Base-by-base conservation (phyloP, 2,113 vertebrate genomes). In the Ariopsis seemanni region DNA sequence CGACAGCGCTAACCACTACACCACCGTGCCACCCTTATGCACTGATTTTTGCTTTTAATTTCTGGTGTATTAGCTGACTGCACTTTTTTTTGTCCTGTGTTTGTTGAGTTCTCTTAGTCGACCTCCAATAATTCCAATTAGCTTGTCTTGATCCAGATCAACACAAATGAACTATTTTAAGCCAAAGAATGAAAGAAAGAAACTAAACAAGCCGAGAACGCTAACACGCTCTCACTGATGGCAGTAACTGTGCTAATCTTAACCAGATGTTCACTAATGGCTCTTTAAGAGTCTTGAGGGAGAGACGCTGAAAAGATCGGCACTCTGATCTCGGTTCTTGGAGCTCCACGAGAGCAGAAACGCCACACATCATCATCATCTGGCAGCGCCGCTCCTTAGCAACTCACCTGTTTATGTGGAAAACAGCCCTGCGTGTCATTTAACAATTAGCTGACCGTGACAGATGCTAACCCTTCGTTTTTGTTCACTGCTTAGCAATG, bases 241-340 rank as follows among this genome's bases (percentile, higher is more conserved):
- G 89, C 89, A 86, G 81, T 77, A 84, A 63, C 87, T 85, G 80
- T 67, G 82, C 79, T 90, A 91, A 91, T 92, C 82, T 87, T 74
- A 88, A 85, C 84, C 91, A 92, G 90, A 91, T 91, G 91, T 90
- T 90, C 89, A 89, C 90, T 91, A 91, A 90, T 91, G 83, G 81
- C 86, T 88, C 89, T 91, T 89, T 90, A 89, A 87, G 87, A 91
- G 84, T 83, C 82, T 80, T 87, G 82, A 53, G 89, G 58, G 69
- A 88, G 80, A 27, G 82, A 83, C 77, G 63, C 77, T 86, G 87
- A 80, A 85, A 89, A 62, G 77, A 79, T 57, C 65, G 53, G 67
- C 20, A 30, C 84, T 88, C 89, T 86, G 89, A 91, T 90, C 90
- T 89, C n/a, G 58, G 60, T 71, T 85, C 71, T 67, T 80, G 82